Conservation (phyloP, 1,140 invertebrate genomes). For the Thaumetopoea pityocampa region DNA sequence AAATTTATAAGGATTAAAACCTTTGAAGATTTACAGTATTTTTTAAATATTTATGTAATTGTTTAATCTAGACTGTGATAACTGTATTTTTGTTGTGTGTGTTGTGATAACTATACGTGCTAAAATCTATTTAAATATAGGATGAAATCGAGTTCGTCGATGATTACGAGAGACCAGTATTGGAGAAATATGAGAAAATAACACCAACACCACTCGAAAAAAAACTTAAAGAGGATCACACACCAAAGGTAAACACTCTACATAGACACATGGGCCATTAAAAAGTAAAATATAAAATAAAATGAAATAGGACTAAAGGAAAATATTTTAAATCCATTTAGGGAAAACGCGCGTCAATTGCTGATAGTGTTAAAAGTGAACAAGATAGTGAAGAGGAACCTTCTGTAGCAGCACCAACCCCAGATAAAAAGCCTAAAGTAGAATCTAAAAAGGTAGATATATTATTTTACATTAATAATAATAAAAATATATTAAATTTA, state of each 20-base stretch:
- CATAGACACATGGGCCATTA: conserved; percentile 18
- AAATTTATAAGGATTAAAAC: too few species aligned
- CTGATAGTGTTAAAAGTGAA: conserved; percentile 61
- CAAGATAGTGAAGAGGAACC: conserved; percentile 60
- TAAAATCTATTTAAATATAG: conserved; percentile 59
- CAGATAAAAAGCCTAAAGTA: conserved; percentile 62
- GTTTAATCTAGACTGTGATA: conserved; percentile 27
- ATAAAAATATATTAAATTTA: conserved; percentile 4
- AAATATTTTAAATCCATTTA: conserved; percentile 24
- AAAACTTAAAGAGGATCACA: conserved; percentile 62
- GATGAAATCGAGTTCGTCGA: conserved; percentile 74
- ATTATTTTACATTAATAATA: conserved; percentile 2
- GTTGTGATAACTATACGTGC: conserved; percentile 62
- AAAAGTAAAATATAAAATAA: conserved; percentile 3
- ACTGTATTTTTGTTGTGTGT: conserved; percentile 38
- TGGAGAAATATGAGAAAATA: conserved; percentile 77
- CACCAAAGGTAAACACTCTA: conserved; percentile 59
- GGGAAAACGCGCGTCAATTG: conserved; percentile 59
- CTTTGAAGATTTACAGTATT: too few species aligned
- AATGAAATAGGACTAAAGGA: conserved; percentile 8
- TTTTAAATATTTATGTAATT: too few species aligned
- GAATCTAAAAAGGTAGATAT: conserved; percentile 57
- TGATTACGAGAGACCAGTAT: conserved; percentile 78
- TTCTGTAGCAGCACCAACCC: conserved; percentile 43
- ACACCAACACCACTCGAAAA: conserved; percentile 67